Conservation (phyloP, 2,888 invertebrate genomes). For the Drosophila rellima region DNA sequence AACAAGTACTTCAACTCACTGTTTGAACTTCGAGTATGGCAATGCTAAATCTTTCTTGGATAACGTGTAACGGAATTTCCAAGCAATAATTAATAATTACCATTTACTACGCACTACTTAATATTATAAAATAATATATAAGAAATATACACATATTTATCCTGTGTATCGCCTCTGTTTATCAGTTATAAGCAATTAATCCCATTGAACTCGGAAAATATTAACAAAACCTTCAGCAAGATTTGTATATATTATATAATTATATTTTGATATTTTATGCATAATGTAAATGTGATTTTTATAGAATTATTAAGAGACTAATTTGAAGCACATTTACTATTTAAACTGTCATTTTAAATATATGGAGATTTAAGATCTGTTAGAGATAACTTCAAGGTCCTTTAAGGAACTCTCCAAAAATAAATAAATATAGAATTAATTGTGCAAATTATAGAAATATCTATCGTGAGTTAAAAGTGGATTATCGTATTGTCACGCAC, state of each 20-base stretch:
- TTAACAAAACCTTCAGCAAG: background rate
- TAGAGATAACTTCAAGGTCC: too few species aligned
- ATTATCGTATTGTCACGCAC: constrained; percentile 8
- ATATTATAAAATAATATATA: constrained; percentile 1
- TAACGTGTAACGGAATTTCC: constrained; percentile 17
- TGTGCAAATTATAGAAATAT: background rate
- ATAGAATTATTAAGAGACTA: background rate
- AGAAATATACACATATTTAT: background rate
- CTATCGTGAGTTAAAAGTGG: background rate
- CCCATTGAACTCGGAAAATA: constrained; percentile 2
- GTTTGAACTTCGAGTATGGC: background rate
- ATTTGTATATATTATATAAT: too few species aligned
- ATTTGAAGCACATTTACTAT: background rate
- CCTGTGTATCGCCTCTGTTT: background rate
- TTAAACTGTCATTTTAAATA: background rate
- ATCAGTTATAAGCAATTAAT: constrained; percentile 15
- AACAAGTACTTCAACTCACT: constrained; percentile 9
- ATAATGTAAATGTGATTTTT: background rate
- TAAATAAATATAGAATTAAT: too few species aligned
- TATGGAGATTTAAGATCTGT: background rate
- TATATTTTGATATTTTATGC: background rate
- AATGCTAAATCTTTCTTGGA: constrained; percentile 7
- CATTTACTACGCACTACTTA: constrained; percentile 25
- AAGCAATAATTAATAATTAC: constrained; percentile 19
- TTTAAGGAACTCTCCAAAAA: too few species aligned